Conservation (phyloP, 2,888 invertebrate genomes). For the Petrolisthes manimaculis region DNA sequence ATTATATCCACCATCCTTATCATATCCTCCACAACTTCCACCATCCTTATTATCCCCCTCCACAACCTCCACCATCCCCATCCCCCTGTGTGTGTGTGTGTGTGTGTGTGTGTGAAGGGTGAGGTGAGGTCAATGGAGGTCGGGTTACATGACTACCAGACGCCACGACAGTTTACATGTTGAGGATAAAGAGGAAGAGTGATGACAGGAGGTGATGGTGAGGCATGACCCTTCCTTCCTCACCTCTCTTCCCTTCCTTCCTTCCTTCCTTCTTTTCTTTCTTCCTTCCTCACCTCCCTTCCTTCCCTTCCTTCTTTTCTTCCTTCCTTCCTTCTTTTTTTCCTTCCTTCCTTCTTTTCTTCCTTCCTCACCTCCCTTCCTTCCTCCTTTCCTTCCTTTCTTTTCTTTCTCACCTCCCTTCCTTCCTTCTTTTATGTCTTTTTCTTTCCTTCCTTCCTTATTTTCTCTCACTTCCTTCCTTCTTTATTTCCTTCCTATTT, state of each 20-base stretch:
- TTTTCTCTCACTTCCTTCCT: neutral
- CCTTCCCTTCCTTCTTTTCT: neutral
- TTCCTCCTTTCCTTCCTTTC: neutral
- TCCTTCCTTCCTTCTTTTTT: neutral
- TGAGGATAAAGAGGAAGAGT: conserved; percentile 19
- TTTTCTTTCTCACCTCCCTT: neutral
- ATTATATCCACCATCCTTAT: neutral
- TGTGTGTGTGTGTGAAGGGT: conserved; percentile 6
- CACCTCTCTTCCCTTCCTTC: neutral
- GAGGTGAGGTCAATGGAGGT: conserved; percentile 8
- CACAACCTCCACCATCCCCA: too few species aligned
- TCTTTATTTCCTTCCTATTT: neutral
- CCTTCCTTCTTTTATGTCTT: neutral
- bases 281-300: neutral
- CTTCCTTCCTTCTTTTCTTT: neutral
- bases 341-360: neutral
- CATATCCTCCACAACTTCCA: neutral
- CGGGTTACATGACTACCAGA: conserved; percentile 29
- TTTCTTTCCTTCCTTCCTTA: neutral
- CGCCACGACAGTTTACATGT: conserved; percentile 19
- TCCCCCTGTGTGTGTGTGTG: too few species aligned
- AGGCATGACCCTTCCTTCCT: neutral
- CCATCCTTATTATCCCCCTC: neutral
- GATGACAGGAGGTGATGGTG: conserved; percentile 7
- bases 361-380: neutral